A percentile compares a stretch with the other conserved stretches of the same genome.
These are phyloP conservation scores for Callionymus lyra DNA, from an alignment of 2,113 vertebrate genomes.

Conservation along the genomic window DNA sequence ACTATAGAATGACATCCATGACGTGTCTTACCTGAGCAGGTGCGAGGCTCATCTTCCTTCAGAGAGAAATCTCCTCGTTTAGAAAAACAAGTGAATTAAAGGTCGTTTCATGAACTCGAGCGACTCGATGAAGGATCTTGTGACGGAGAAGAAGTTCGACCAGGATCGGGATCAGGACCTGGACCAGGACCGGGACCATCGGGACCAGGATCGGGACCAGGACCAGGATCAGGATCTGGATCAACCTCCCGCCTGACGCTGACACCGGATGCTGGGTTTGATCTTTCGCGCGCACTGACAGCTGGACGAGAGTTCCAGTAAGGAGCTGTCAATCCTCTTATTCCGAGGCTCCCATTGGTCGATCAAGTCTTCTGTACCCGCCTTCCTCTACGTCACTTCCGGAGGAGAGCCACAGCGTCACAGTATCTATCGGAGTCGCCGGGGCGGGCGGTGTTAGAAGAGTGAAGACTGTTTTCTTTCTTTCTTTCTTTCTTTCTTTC, in stretches of 20 bases:
- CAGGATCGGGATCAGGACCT: too few relatives aligned
- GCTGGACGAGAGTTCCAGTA: slow-evolving; percentile 27
- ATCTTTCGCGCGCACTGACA: slow-evolving; percentile 65
- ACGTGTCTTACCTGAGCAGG: too few relatives aligned
- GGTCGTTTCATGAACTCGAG: slow-evolving; percentile 1
- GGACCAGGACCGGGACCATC: too few relatives aligned
- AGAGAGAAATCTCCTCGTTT: slow-evolving; percentile 2
- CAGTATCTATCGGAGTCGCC: slow-evolving; percentile 6
- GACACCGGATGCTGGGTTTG: slow-evolving; percentile 32
- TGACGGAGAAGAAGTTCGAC: too few relatives aligned
- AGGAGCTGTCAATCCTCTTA: slow-evolving; percentile 29
- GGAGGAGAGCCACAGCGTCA: not conserved
- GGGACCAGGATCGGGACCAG: too few relatives aligned
- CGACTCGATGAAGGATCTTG: too few relatives aligned
- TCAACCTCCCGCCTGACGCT: slow-evolving; percentile 59
- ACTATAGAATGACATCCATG: too few relatives aligned
- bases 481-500: not conserved
- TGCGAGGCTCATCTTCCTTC: slow-evolving; percentile 59
- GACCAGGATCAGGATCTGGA: too few relatives aligned
- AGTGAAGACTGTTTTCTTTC: not conserved
- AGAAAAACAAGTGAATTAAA: slow-evolving; percentile 1
- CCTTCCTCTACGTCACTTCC: slow-evolving; percentile 9
- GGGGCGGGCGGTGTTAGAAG: not conserved
- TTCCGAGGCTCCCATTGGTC: slow-evolving; percentile 48
- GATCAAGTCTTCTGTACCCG: not conserved